A percentile compares a stretch with the other conserved stretches of the same genome.
Evolutionary conservation across 1,140 invertebrate genomes (phyloP).

Genomic region (Calephelis virginiensis): DNA sequence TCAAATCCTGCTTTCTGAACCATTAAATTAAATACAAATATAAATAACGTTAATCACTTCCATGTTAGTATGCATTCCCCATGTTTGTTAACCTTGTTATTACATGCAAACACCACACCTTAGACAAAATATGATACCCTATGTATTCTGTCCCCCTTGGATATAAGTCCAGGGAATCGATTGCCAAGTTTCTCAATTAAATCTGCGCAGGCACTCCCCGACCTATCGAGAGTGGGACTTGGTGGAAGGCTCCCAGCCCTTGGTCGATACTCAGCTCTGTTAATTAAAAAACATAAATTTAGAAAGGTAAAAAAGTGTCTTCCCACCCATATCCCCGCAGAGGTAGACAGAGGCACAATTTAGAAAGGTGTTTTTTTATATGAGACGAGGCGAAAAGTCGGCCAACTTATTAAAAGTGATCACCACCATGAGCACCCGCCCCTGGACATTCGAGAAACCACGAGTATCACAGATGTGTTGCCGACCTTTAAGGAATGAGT

Average conservation of each 20-base stretch:
- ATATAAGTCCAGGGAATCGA: conserved; percentile 74
- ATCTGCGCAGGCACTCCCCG: conserved; percentile 59
- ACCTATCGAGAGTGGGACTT: conserved; percentile 36
- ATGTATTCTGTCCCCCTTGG: conserved; percentile 79
- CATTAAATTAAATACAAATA: not conserved
- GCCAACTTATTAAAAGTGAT: no score
- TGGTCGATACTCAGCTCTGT: conserved; percentile 52
- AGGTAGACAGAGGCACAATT: no score
- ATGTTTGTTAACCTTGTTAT: conserved; percentile 24
- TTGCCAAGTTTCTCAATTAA: conserved; percentile 80
- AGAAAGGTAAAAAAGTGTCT: no score
- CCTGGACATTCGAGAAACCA: no score
- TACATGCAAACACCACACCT: conserved; percentile 35
- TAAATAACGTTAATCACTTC: not conserved
- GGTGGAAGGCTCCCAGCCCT: conserved; percentile 54
- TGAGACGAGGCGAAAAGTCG: no score
- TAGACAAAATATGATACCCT: conserved; percentile 72
- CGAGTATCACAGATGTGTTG: no score
- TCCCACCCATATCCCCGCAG: no score
- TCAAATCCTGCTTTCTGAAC: no score
- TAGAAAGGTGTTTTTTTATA: no score
- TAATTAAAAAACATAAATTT: conserved; percentile 10
- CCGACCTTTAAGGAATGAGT: no score
- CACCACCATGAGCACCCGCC: no score
- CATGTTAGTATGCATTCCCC: conserved; percentile 6